Evolutionary conservation across 92 coral and sea anemone genomes (phyloP).

Genomic region (Porites evermanni): DNA sequence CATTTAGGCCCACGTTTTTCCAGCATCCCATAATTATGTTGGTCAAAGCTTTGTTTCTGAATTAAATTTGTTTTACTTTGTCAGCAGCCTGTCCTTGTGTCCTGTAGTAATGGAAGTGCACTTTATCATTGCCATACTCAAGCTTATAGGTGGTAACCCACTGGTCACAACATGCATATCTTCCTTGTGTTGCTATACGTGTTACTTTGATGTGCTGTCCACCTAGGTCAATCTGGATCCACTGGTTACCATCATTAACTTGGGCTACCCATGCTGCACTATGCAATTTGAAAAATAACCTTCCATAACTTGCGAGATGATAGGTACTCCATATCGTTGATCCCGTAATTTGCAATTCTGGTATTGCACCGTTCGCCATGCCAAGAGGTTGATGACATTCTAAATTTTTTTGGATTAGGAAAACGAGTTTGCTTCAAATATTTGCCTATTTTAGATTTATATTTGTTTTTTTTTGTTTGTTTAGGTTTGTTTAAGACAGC

Average conservation of each 20-base stretch:
- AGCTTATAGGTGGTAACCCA: background rate
- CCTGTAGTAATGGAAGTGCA: constrained; percentile 2
- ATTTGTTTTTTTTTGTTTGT: too few species aligned
- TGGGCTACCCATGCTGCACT: background rate
- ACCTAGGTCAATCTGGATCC: constrained; percentile 3
- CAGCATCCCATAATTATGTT: too few species aligned
- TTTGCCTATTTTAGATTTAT: too few species aligned
- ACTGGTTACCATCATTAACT: background rate
- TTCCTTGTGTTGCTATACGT: constrained; percentile 13
- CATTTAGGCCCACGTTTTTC: too few species aligned
- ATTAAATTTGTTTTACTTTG: background rate
- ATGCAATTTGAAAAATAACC: background rate
- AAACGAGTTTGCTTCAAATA: too few species aligned
- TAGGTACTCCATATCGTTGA: background rate
- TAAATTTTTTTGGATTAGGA: too few species aligned
- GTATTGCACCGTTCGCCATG: background rate
- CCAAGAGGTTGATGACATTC: background rate
- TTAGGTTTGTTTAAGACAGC: too few species aligned
- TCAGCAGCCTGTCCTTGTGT: background rate
- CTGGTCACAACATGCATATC: background rate
- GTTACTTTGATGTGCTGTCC: background rate
- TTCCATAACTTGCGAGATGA: background rate
- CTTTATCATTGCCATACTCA: background rate
- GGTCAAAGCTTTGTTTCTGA: too few species aligned
- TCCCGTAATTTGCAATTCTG: background rate